Percentiles rank a stretch among this genome's conserved stretches.
These are phyloP conservation scores for Myopa tessellatipennis DNA, from an alignment of 2,888 invertebrate genomes.

Conservation along the genomic window DNA sequence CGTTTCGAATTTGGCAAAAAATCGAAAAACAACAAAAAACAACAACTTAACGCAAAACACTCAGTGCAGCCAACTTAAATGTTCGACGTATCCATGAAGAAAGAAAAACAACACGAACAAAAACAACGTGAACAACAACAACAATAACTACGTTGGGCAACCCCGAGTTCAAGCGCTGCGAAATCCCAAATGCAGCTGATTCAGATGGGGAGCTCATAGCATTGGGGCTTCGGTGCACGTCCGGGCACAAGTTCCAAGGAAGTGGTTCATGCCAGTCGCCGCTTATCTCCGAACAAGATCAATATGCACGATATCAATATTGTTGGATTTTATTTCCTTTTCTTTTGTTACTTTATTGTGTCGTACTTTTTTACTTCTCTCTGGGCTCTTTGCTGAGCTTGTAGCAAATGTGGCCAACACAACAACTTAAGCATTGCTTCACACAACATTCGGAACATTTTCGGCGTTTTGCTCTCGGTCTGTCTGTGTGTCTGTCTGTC, in stretches of 20 bases:
- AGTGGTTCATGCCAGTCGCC: constrained; percentile 62
- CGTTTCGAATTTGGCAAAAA: not conserved
- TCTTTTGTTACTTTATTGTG: not conserved
- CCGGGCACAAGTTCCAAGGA: constrained; percentile 60
- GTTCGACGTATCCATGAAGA: constrained; percentile 11
- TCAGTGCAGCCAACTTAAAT: constrained; percentile 27
- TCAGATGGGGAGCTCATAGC: constrained; percentile 32
- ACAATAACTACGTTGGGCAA: constrained; percentile 50
- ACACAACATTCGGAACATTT: not conserved
- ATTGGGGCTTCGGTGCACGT: not conserved
- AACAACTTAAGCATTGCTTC: not conserved
- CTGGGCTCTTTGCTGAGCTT: not conserved
- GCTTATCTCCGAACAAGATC: constrained; percentile 67
- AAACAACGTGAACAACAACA: constrained; percentile 42
- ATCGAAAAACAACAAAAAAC: not conserved
- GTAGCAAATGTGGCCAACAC: not conserved
- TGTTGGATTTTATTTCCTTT: constrained; percentile 47
- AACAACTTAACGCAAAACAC: not conserved
- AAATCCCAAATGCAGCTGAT: constrained; percentile 27
- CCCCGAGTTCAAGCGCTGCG: constrained; percentile 58
- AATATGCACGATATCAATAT: constrained; percentile 69
- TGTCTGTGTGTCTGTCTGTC: not conserved
- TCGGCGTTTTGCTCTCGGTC: not conserved
- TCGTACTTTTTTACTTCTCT: constrained; percentile 30
- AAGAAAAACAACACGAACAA: constrained; percentile 13